phyloP scores from a whole-genome alignment of 2,888 invertebrate genomes.

The Chrysolina haemoptera region DNA sequence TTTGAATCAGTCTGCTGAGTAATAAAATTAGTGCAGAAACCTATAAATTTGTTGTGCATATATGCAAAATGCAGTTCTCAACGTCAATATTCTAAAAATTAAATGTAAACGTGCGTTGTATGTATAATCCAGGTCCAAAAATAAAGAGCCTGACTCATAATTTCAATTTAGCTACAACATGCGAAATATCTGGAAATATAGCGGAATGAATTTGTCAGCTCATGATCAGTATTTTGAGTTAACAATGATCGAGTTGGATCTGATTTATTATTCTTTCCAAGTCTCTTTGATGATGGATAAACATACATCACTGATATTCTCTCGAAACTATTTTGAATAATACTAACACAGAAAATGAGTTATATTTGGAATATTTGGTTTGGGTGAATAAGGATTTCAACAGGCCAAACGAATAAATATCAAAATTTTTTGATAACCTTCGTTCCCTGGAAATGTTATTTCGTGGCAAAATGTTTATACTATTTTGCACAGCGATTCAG shows the following conservation, averaged over 20 bases:
- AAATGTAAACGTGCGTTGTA: background rate
- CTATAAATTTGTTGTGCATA: slow-evolving; percentile 11
- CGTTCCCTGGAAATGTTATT: no score
- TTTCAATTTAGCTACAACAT: slow-evolving; percentile 2
- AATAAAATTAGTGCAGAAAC: background rate
- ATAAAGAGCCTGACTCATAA: slow-evolving; percentile 8
- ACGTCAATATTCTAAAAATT: slow-evolving; percentile 15
- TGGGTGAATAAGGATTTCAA: no score
- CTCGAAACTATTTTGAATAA: no score
- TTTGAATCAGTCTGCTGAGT: background rate
- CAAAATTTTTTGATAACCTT: no score
- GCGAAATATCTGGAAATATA: slow-evolving; percentile 12
- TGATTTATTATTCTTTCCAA: background rate
- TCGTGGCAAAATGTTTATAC: no score
- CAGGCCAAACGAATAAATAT: no score
- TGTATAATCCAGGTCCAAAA: slow-evolving; percentile 11
- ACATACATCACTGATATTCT: background rate
- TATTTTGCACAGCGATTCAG: no score
- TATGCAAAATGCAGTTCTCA: slow-evolving; percentile 1
- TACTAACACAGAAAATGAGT: no score
- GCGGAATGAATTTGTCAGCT: background rate
- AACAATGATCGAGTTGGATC: background rate
- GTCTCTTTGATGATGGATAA: background rate
- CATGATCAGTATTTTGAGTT: background rate
- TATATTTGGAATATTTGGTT: no score